Evolutionary conservation across 2,797 vertebrate species (phyloP), one percentile per base, ranked within the genome.

Genomic region (Sciurus carolinensis): DNA sequence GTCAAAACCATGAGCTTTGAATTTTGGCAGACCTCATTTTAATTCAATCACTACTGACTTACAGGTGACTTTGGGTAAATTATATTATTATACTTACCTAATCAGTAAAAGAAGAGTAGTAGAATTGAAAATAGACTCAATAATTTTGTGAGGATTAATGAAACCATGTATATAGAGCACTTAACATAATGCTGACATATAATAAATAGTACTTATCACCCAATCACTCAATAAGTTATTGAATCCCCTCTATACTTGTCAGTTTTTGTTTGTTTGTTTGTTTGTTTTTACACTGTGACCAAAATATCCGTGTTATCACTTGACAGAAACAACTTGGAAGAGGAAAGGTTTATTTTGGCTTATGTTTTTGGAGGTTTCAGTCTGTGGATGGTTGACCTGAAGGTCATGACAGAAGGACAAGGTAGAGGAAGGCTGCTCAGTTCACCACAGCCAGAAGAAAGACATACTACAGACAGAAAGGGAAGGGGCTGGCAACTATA

Each of bases 71-170:
- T 66, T 90, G 36, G 20, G 7, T 57, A 94, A 76, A 52, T 39
- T 72, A 42, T 11, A 73, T 47, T 75, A 50, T 9, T 15, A 44
- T 3, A 69, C 8, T 52, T 57, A 39, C 13, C 3, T 75, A 57
- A 88, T 28, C 13, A 30, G 30, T 28, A 64, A 92, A 89, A 73
- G 18, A 90, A 72, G 3, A 91, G 44, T 24, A 85, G 82, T 1
- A 54, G 2, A 93, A 93, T 5, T 93, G 26, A 90, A 93, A 93
- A 50, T 39, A 80, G 36, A 91, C 22, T 64, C 4, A 62, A 44
- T 18, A 52, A 5, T 90, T 90, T 84, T 92, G 17, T 90, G 22
- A 95, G 1, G 12, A 50, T 84, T 84, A 86, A 92, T 59, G 5
- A 91, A 57, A 83, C 83, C 42, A 67, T 39, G 9, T 52, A 54